Conservation (phyloP, 2,888 invertebrate species). For the Leucoptera coffeella region DNA sequence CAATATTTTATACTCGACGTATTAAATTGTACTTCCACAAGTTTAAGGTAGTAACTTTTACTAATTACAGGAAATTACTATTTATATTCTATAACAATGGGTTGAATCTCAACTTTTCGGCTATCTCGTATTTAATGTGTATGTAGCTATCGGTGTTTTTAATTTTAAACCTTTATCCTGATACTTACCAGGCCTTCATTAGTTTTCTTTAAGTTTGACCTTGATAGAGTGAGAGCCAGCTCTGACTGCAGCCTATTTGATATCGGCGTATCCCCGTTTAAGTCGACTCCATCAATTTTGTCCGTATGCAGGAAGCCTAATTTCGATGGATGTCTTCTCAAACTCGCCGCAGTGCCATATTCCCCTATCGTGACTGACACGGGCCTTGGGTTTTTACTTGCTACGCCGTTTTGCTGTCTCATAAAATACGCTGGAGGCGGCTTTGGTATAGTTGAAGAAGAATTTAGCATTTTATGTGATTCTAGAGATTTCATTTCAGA, state of each 20-base stretch:
- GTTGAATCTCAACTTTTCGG: no score
- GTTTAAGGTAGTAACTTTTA: no score
- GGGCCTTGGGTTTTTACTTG: slow-evolving; percentile 50
- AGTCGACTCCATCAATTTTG: slow-evolving; percentile 25
- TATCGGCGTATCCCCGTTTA: slow-evolving; percentile 44
- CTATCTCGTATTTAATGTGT: no score
- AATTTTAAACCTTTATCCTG: no score
- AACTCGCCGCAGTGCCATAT: slow-evolving; percentile 51
- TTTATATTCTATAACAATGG: no score
- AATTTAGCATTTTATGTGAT: slow-evolving; percentile 65
- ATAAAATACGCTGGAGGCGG: slow-evolving; percentile 67
- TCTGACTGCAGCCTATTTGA: slow-evolving; percentile 66
- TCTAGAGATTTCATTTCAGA: slow-evolving; percentile 73
- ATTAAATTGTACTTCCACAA: no score
- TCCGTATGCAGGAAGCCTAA: slow-evolving; percentile 59
- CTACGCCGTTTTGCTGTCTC: slow-evolving; percentile 46
- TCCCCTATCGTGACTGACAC: slow-evolving; percentile 69
- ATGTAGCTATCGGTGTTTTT: no score
- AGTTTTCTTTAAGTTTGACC: slow-evolving; percentile 69
- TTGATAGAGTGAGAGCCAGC: slow-evolving; percentile 66
- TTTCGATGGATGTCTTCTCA: slow-evolving; percentile 60
- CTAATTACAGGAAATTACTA: no score
- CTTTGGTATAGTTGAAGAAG: slow-evolving; percentile 53
- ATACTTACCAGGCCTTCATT: slow-evolving; percentile 60
- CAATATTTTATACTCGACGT: no score